phyloP scores from a whole-genome alignment of 1,140 invertebrate genomes.

The Lucilia sericata region DNA sequence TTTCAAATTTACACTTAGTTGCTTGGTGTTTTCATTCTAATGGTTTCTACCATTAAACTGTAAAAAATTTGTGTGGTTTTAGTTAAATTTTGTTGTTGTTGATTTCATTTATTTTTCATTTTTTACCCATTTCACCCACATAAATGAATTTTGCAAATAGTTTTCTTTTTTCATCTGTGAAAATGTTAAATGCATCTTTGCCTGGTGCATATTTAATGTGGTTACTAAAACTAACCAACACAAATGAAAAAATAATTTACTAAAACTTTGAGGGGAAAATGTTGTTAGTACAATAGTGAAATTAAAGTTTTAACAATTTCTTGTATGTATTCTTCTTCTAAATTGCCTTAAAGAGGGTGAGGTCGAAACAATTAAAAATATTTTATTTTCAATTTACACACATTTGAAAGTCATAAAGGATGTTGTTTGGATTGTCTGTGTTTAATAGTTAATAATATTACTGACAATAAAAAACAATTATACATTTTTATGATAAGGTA shows the following conservation, averaged over 20 bases:
- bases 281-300: background rate
- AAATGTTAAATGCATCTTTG: constrained; percentile 7
- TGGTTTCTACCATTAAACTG: background rate
- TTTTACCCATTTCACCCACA: background rate
- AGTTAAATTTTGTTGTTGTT: background rate
- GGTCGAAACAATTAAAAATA: background rate
- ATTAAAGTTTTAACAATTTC: background rate
- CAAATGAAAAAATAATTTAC: background rate
- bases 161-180: background rate
- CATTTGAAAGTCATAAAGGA: background rate
- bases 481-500: too few species aligned
- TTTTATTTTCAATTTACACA: background rate
- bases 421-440: too few species aligned
- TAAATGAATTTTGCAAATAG: constrained; percentile 13
- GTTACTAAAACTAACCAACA: background rate
- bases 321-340: too few species aligned
- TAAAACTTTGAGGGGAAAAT: background rate
- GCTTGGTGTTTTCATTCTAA: background rate
- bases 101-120: background rate
- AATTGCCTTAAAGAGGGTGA: background rate
- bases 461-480: too few species aligned
- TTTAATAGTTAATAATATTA: too few species aligned
- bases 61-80: background rate
- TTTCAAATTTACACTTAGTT: background rate
- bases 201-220: constrained; percentile 19